phyloP scores from a whole-genome alignment of 1,140 invertebrate genomes.

The Diplogasteroides magnus region DNA sequence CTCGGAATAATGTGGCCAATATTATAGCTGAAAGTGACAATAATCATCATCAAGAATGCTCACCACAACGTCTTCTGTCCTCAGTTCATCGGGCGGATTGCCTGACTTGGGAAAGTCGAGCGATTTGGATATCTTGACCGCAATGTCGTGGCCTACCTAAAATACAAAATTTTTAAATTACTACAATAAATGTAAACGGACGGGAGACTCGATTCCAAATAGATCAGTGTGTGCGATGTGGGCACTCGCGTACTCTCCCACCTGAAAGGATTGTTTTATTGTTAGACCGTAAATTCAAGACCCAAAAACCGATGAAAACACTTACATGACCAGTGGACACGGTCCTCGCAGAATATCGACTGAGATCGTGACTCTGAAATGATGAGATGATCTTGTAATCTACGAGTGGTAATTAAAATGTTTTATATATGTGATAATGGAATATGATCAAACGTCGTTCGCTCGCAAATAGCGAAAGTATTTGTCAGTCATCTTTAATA shows the following conservation, averaged over 20 bases:
- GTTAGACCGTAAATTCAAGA: too few relatives aligned
- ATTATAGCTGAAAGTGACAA: too few relatives aligned
- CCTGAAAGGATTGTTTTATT: conserved; percentile 39
- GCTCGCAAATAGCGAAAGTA: conserved; percentile 31
- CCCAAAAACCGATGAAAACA: too few relatives aligned
- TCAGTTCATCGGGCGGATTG: conserved; percentile 11
- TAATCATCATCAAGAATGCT: too few relatives aligned
- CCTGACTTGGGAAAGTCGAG: conserved; percentile 54
- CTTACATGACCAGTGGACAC: too few relatives aligned
- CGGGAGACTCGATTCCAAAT: conserved; percentile 16
- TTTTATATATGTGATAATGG: too few relatives aligned
- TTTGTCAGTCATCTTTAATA: neutral
- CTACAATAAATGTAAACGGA: neutral
- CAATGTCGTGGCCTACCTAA: conserved; percentile 38
- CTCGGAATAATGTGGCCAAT: too few relatives aligned
- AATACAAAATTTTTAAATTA: neutral
- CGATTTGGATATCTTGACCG: conserved; percentile 38
- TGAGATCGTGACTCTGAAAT: too few relatives aligned
- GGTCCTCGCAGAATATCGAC: too few relatives aligned
- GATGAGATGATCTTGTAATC: too few relatives aligned
- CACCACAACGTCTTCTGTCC: too few relatives aligned
- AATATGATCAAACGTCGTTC: conserved; percentile 38
- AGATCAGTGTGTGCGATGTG: conserved; percentile 40
- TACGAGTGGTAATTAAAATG: too few relatives aligned
- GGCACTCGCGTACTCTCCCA: conserved; percentile 39